A percentile compares a stretch with the other conserved stretches of the same genome.
Conservation (phyloP, 2,113 vertebrate genomes). For the Myodes glareolus region DNA sequence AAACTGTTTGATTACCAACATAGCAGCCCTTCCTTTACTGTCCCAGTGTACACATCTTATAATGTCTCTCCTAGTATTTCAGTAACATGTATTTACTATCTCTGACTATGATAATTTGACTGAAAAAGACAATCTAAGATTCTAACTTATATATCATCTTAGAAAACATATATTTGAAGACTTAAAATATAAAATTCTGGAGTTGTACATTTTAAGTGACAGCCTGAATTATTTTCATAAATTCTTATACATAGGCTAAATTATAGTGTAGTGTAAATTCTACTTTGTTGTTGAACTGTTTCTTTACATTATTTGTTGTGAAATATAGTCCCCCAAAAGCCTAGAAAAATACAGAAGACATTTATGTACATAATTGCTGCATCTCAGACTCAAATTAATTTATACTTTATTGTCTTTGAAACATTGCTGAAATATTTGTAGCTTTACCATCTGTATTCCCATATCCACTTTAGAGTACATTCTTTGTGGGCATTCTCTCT, state of each 20-base stretch:
- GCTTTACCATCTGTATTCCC: neutral
- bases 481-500: neutral
- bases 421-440: conserved; percentile 28
- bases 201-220: neutral
- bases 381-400: neutral
- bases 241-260: neutral
- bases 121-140: neutral
- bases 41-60: neutral
- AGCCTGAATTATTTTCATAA: neutral
- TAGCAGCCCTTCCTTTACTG: neutral
- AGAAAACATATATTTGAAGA: neutral
- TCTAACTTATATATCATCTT: neutral
- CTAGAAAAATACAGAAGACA: neutral
- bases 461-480: neutral
- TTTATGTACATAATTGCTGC: neutral
- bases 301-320: neutral
- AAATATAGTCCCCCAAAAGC: neutral
- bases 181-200: neutral
- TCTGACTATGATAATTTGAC: neutral
- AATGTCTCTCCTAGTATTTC: too few relatives aligned
- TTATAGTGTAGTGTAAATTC: neutral
- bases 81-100: neutral
- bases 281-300: neutral
- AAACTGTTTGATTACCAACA: neutral
- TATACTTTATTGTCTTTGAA: neutral